phyloP scores from a whole-genome alignment of 2,113 vertebrate species.

The Xiphophorus hellerii region DNA sequence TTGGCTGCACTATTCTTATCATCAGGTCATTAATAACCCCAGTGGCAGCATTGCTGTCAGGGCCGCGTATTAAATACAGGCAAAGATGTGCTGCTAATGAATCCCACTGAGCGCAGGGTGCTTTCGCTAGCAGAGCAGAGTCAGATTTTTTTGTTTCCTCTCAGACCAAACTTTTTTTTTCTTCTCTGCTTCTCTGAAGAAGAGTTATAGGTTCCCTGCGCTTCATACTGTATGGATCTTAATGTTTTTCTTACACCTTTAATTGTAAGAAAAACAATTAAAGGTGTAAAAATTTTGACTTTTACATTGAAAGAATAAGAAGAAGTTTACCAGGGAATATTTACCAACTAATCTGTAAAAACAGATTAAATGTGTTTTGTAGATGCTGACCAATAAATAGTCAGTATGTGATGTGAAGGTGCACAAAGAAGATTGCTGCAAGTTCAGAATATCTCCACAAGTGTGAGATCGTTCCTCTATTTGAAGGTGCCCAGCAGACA shows the following conservation, averaged over 20 bases:
- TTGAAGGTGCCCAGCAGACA: too few relatives aligned
- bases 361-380: too few relatives aligned
- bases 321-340: neutral
- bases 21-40: conserved; percentile 29
- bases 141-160: conserved; percentile 6
- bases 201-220: neutral
- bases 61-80: neutral
- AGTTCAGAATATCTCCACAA: too few relatives aligned
- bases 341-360: neutral
- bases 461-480: too few relatives aligned
- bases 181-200: neutral
- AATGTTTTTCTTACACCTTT: neutral
- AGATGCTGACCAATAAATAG: too few relatives aligned
- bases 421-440: too few relatives aligned
- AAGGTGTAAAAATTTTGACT: neutral
- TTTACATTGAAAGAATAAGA: neutral
- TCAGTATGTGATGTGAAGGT: too few relatives aligned
- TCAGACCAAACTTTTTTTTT: neutral
- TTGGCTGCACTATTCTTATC: conserved; percentile 6
- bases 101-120: conserved; percentile 15
- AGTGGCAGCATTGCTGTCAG: conserved; percentile 15
- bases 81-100: conserved; percentile 27
- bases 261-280: neutral
- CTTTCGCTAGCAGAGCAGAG: neutral
- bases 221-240: neutral